Evolutionary conservation across 1,140 invertebrate species (phyloP), one percentile per base, ranked within the genome.

Genomic region (Papilio helenus): DNA sequence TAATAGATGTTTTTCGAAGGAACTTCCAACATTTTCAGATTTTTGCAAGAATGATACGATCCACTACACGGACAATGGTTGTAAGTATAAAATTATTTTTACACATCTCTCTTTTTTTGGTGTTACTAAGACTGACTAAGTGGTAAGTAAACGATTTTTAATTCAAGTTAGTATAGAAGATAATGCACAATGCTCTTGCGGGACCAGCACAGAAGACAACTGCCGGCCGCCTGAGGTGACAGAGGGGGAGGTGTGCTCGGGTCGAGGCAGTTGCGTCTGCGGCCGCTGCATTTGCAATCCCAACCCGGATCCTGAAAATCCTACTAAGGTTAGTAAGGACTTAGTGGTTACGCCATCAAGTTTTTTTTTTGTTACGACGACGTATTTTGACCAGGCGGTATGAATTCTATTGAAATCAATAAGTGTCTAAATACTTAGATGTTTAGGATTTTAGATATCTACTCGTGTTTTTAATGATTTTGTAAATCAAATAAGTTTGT

Each of bases 151-250:
- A 49, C 12, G 46, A 49, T 42, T 74, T 74, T 51, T 46, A 14
- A 72, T 91, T 88, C 14, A 79, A 94, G 93, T 93, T 71, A 94
- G 92, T 68, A 79, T 93, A 18, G 72, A 84, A 80, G 90, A 91
- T 7, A 93, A 92, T 44, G 90, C 93, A 12, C 82, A 83, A 76
- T 94, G 93, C 79, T 86, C 90, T 0, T 94, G 93, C 77, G 79
- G 81, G 8, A 76, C 81, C 9, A 82, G 86, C 23, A 72, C 84
- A 26, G 87, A 85, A 46, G 81, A 84, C 14, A 87, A 89, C 29
- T 94, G 91, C 81, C 83, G 79, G 49, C 86, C 87, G 0, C 81
- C 84, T 1, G 87, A 83, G 12, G 82, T 79, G 23, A 82, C 82
- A 8, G 82, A 85, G 9, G 86, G 79, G 3, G 76, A 79, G 9